Evolutionary conservation across 2,113 vertebrate genomes (phyloP), one percentile per base, ranked within the genome.

Genomic region (Onychorhynchus coronatus): DNA sequence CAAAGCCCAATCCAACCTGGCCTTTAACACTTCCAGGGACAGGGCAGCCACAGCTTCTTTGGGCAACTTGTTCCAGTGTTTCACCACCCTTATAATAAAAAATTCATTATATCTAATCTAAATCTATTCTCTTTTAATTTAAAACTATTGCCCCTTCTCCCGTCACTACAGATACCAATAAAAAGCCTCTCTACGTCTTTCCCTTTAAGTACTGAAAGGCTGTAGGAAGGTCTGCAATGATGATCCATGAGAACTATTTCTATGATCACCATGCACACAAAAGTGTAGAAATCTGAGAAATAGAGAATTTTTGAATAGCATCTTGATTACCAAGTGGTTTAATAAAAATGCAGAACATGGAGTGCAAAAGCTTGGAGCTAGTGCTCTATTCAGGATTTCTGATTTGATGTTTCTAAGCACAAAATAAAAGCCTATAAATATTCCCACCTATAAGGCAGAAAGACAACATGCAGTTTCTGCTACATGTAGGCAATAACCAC

Each of bases 351-450:
- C 35, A 70, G 53, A 59, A 94, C 84, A 88, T 2, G 6, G 27
- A 75, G 13, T 59, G 10, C 22, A 88, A 74, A 79, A 82, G 4
- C n/a, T 52, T 56, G 16, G 49, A 86, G 25, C 39, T 72, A 66
- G 24, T 63, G 10, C 20, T 81, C 21, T 50, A 17, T 12, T 52
- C 19, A 71, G 24, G 15, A 33, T 35, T 92, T 95, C 65, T 42
- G 61, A 72, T 59, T 42, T 59, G n/a, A 79, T 53, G 13, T n/a
- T 83, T 78, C 62, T 53, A 70, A 74, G 52, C 23, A 62, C 21
- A 89, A 87, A 76, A 75, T 27, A 89, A 75, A 89, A 87, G 16
- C 16, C 42, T 61, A 44, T 30, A 89, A 81, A 92, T 87, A 91
- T 61, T 61, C 28, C 46, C 24, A 70, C 8, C 28, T 53, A 42